phyloP scores from a whole-genome alignment of 2,888 invertebrate genomes.

The Drosophila eohydei region DNA sequence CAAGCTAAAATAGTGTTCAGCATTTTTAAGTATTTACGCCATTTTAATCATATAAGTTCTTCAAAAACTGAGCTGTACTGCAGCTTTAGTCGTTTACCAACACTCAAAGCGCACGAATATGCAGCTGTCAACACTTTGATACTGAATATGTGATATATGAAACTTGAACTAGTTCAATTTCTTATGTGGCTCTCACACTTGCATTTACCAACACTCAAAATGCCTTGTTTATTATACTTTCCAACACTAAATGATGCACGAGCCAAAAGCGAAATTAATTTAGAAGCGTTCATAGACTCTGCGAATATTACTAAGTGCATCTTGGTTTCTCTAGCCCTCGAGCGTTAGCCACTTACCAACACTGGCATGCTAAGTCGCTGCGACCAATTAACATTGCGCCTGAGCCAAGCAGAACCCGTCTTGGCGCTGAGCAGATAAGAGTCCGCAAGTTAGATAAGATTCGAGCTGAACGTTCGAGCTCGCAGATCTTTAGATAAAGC shows the following conservation, averaged over 20 bases:
- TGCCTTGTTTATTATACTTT: background rate
- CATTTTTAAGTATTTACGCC: too few relatives aligned
- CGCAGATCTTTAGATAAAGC: constrained; percentile 38
- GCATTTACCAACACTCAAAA: background rate
- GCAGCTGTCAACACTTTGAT: background rate
- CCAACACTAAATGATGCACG: background rate
- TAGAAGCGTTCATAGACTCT: too few relatives aligned
- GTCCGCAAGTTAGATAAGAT: constrained; percentile 25
- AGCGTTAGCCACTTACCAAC: background rate
- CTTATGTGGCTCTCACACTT: background rate
- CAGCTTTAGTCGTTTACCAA: background rate
- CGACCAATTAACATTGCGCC: constrained; percentile 23
- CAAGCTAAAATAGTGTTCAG: too few relatives aligned
- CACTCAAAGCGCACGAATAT: background rate
- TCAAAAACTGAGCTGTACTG: background rate
- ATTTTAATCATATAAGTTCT: background rate
- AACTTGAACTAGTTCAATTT: background rate
- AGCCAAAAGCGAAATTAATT: background rate
- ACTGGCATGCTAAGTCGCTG: background rate
- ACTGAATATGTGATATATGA: background rate
- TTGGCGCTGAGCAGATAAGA: constrained; percentile 18
- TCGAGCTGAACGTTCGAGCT: constrained; percentile 11
- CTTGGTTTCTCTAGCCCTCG: background rate
- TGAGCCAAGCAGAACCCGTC: constrained; percentile 22
- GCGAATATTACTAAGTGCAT: too few relatives aligned